phyloP scores from a whole-genome alignment of 2,888 invertebrate genomes.

The Aspidapion aeneum region DNA sequence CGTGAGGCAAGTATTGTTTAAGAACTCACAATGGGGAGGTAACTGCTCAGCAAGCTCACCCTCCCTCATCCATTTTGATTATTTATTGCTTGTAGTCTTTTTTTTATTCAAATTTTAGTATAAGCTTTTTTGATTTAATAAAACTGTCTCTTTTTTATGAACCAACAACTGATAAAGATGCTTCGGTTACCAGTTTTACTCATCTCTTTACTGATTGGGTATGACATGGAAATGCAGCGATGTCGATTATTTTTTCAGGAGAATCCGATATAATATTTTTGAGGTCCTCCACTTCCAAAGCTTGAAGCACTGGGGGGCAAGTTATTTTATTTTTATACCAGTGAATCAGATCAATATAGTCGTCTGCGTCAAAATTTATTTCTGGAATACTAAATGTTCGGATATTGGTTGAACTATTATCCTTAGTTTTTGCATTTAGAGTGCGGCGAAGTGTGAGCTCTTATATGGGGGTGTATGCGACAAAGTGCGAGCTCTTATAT shows the following conservation, averaged over 20 bases:
- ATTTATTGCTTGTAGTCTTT: no score
- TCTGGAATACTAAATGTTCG: not conserved
- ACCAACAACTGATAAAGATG: conserved; percentile 16
- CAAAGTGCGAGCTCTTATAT: no score
- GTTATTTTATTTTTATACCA: not conserved
- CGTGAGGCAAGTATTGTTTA: no score
- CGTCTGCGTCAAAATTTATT: not conserved
- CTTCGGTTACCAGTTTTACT: conserved; percentile 27
- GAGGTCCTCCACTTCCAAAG: not conserved
- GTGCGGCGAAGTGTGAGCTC: no score
- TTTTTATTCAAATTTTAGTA: not conserved
- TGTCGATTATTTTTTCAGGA: not conserved
- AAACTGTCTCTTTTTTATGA: conserved; percentile 12
- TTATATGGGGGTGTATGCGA: not conserved
- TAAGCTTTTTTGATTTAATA: not conserved
- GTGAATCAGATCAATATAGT: not conserved
- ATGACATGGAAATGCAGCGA: no score
- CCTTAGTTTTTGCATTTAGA: no score
- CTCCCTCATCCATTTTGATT: no score
- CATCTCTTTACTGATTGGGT: conserved; percentile 21
- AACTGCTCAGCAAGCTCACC: no score
- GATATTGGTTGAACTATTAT: not conserved
- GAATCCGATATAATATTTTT: not conserved
- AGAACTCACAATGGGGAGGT: no score
- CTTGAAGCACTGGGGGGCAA: not conserved